Evolutionary conservation across 1,140 invertebrate genomes (phyloP).

Genomic region (Hirudo medicinalis): DNA sequence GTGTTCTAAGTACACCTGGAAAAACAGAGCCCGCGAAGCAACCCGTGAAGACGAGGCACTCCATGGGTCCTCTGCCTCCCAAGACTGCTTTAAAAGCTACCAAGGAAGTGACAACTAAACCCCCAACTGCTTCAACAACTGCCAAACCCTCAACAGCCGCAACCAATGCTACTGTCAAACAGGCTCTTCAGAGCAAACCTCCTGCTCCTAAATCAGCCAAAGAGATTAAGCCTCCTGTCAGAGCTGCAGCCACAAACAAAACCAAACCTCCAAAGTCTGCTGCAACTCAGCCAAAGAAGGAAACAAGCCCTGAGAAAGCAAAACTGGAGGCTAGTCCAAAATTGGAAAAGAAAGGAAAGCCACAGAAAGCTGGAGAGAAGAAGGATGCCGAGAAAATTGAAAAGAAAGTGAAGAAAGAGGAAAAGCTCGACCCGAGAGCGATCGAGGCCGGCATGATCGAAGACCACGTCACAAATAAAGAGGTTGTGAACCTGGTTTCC

Average conservation of each 20-base stretch:
- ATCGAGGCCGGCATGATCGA: neutral
- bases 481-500: no score
- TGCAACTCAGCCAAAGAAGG: neutral
- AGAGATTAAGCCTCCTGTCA: neutral
- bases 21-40: no score
- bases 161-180: neutral
- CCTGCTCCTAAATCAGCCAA: constrained; percentile 2
- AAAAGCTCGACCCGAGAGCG: neutral
- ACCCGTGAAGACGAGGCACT: no score
- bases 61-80: no score
- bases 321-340: constrained; percentile 3
- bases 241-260: neutral
- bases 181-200: neutral
- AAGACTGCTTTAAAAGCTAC: no score
- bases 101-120: no score
- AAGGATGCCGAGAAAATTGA: neutral
- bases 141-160: neutral
- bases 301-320: neutral
- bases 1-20: no score
- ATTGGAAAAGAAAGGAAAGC: constrained; percentile 4
- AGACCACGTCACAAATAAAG: neutral
- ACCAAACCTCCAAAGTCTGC: neutral
- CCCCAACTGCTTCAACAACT: no score
- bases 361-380: neutral
- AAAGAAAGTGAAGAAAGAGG: constrained; percentile 1